Evolutionary conservation across 2,113 vertebrate genomes (phyloP).

Genomic region (Nothoprocta perdicaria): DNA sequence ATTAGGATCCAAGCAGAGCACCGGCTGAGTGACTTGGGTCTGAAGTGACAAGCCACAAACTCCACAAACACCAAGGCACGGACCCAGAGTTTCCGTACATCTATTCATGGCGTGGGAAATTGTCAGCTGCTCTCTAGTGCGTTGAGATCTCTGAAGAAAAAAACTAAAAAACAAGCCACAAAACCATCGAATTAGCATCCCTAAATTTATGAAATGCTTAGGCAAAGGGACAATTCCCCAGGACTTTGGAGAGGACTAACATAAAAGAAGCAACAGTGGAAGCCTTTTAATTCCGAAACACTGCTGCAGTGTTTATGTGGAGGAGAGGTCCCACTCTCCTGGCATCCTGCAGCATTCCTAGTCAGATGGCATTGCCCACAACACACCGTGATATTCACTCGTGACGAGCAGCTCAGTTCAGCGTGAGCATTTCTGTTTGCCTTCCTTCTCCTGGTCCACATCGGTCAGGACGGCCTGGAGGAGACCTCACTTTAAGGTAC

Average conservation of each 20-base stretch:
- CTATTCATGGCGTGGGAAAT: not conserved
- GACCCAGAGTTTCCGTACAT: not conserved
- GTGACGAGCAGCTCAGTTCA: not conserved
- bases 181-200: not conserved
- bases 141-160: not conserved
- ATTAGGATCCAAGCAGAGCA: not conserved
- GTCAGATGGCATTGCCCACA: not conserved
- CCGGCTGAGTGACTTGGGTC: not conserved
- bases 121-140: not conserved
- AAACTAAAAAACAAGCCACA: rapidly evolving
- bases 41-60: not conserved
- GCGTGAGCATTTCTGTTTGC: rapidly evolving
- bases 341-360: not conserved
- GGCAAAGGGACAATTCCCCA: not conserved
- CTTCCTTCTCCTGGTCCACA: not conserved
- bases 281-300: rapidly evolving
- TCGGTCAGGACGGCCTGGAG: rapidly evolving
- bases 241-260: not conserved
- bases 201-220: not conserved
- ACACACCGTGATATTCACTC: not conserved
- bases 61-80: not conserved
- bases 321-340: not conserved
- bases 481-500: not conserved
- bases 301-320: not conserved
- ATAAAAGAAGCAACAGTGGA: not conserved